Conservation (phyloP, 2,888 invertebrate species). For the Buathra laborator region DNA sequence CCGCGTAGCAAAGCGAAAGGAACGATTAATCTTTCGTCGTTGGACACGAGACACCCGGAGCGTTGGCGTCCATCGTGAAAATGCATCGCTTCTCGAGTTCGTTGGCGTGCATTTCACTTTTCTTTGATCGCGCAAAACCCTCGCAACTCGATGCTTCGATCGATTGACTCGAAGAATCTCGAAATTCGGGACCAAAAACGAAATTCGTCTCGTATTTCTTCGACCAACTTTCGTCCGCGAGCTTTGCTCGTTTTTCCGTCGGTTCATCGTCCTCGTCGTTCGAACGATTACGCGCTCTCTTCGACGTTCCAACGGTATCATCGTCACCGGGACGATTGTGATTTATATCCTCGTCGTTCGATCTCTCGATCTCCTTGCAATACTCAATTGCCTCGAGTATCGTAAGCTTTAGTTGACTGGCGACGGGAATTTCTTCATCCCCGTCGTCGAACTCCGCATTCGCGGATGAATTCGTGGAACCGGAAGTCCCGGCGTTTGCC, state of each 20-base stretch:
- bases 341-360: constrained; percentile 3
- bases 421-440: neutral
- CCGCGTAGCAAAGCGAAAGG: neutral
- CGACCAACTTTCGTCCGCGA: constrained; percentile 64
- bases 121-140: constrained; percentile 3
- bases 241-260: constrained; percentile 42
- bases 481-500: neutral
- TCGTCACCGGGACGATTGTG: neutral
- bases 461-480: neutral
- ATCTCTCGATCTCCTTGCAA: constrained; percentile 19
- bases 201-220: constrained; percentile 66
- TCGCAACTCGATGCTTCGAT: constrained; percentile 13
- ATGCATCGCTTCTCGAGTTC: constrained; percentile 61
- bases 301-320: neutral
- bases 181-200: constrained; percentile 65
- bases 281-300: constrained; percentile 43
- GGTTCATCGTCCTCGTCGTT: constrained; percentile 40
- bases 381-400: constrained; percentile 44
- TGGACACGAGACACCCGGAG: constrained; percentile 33
- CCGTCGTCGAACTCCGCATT: constrained; percentile 24
- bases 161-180: neutral
- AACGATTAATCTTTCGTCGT: constrained; percentile 49
- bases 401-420: constrained; percentile 14
- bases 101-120: constrained; percentile 29
- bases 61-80: constrained; percentile 48